phyloP scores from a whole-genome alignment of 2,888 invertebrate genomes.

The Drosophila longiperda region DNA sequence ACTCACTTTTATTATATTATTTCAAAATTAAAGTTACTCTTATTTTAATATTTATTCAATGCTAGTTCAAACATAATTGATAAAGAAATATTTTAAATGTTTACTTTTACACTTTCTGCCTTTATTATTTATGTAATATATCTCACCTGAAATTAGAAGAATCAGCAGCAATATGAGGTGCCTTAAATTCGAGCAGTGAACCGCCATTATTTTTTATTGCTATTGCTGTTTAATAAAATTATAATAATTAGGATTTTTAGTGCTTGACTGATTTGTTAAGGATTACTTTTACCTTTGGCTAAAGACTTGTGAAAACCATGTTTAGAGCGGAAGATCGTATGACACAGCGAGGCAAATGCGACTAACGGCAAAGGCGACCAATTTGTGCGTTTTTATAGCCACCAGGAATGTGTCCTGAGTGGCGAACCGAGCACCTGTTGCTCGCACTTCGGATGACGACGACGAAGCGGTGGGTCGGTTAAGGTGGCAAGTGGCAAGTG shows the following conservation, averaged over 20 bases:
- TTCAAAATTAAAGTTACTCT: not conserved
- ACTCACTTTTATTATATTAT: not conserved
- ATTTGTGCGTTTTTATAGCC: conserved; percentile 61
- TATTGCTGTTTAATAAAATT: not conserved
- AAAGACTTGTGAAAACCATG: conserved; percentile 26
- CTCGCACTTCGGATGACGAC: conserved; percentile 19
- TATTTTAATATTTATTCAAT: not conserved
- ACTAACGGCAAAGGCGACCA: conserved; percentile 48
- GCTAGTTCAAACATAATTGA: not conserved
- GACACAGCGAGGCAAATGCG: conserved; percentile 50
- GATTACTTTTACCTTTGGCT: not conserved
- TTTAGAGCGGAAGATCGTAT: conserved; percentile 28
- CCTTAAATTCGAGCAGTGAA: not conserved
- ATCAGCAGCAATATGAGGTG: conserved; percentile 43
- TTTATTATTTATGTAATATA: not conserved
- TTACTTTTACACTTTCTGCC: not conserved
- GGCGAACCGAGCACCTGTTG: conserved; percentile 67
- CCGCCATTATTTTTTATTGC: conserved; percentile 39
- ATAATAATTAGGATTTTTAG: not conserved
- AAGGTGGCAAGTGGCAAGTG: conserved; percentile 2
- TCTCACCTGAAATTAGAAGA: conserved; percentile 55
- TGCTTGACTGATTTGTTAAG: conserved; percentile 14
- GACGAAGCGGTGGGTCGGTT: conserved; percentile 8
- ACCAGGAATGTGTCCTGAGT: conserved; percentile 7
- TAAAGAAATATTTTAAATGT: not conserved